phyloP scores from a whole-genome alignment of 2,888 invertebrate genomes.

The Entomobrya proxima region DNA sequence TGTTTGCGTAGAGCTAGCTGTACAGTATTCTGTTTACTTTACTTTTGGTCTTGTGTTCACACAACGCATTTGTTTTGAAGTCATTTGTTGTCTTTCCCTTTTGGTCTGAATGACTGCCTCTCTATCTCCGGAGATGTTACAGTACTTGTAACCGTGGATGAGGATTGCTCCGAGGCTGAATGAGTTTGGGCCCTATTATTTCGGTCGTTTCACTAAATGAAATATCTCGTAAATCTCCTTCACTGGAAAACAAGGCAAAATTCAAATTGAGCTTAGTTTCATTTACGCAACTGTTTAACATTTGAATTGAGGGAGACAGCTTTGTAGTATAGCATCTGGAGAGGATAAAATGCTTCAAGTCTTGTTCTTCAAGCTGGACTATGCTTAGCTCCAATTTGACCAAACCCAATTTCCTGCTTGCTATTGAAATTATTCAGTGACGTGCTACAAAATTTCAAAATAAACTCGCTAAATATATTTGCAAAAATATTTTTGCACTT shows the following conservation, averaged over 20 bases:
- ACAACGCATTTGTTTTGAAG: constrained; percentile 29
- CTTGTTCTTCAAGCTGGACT: too few species aligned
- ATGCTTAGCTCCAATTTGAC: too few species aligned
- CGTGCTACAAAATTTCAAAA: too few species aligned
- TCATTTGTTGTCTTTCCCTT: constrained; percentile 40
- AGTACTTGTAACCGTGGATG: background rate
- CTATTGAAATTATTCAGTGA: too few species aligned
- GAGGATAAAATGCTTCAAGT: background rate
- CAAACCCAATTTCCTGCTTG: too few species aligned
- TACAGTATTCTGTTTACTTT: constrained; percentile 33
- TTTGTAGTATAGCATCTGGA: background rate
- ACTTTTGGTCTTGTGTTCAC: background rate
- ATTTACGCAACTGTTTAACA: constrained; percentile 22
- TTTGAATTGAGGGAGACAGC: constrained; percentile 35
- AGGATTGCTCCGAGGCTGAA: constrained; percentile 10
- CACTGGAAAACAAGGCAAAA: constrained; percentile 30
- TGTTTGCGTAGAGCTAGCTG: constrained; percentile 11
- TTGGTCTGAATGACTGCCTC: background rate
- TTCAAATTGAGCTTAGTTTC: constrained; percentile 44
- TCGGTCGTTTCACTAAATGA: constrained; percentile 46
- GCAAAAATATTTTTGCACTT: too few species aligned
- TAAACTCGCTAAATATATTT: too few species aligned
- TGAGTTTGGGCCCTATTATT: constrained; percentile 4
- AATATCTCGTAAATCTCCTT: constrained; percentile 61
- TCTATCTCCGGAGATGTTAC: background rate